Evolutionary conservation across 2,797 vertebrate genomes (phyloP).

Genomic region (Acomys russatus): DNA sequence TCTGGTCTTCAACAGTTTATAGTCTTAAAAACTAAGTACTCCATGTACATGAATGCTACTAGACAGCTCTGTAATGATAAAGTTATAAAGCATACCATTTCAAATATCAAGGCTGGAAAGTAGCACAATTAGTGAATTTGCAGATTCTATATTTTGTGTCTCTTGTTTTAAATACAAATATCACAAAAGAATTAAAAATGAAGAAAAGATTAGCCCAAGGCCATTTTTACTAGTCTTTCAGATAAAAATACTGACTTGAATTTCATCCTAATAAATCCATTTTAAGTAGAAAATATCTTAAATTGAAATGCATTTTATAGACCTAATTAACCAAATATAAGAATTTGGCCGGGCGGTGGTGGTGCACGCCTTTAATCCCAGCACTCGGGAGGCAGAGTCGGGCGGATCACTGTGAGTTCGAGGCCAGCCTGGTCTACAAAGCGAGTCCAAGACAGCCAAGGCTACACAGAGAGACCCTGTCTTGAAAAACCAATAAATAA

Average conservation of each 20-base stretch:
- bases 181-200: slow-evolving; percentile 8
- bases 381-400: too few relatives aligned
- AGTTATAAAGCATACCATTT: slow-evolving; percentile 43
- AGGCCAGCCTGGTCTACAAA: too few relatives aligned
- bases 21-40: slow-evolving; percentile 23
- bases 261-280: not conserved
- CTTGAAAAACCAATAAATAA: too few relatives aligned
- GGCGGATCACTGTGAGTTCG: too few relatives aligned
- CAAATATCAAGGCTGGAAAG: slow-evolving; percentile 23
- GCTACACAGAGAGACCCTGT: too few relatives aligned
- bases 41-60: not conserved
- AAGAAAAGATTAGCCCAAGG: not conserved
- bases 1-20: slow-evolving; percentile 12
- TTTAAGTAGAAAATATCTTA: slow-evolving; percentile 4
- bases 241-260: not conserved
- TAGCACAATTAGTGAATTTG: slow-evolving; percentile 16
- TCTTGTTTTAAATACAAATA: slow-evolving; percentile 8
- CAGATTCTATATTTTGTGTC: not conserved
- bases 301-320: not conserved
- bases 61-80: not conserved
- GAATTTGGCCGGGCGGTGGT: not conserved
- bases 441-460: too few relatives aligned
- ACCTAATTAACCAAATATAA: not conserved
- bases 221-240: slow-evolving; percentile 20
- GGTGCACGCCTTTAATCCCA: too few relatives aligned